phyloP scores from a whole-genome alignment of 2,888 invertebrate genomes.

The Agrilus cyanescens region DNA sequence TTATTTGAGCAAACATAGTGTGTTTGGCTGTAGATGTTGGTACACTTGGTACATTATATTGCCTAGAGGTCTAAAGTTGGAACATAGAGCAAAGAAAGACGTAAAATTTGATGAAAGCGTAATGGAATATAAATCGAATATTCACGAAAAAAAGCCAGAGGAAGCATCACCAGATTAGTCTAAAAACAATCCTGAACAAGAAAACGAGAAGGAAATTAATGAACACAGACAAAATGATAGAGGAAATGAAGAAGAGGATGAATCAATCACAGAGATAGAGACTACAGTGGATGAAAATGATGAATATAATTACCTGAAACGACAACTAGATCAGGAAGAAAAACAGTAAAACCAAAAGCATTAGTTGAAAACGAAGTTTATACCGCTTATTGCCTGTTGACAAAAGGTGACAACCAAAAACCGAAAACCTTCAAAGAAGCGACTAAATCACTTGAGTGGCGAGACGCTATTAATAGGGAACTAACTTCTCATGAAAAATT shows the following conservation, averaged over 20 bases:
- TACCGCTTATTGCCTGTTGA: slow-evolving; percentile 2
- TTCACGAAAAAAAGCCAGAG: no score
- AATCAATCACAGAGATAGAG: no score
- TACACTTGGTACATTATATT: neutral
- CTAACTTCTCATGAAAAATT: slow-evolving; percentile 2
- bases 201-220: no score
- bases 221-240: no score
- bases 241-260: neutral
- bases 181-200: no score
- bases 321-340: slow-evolving; percentile 1
- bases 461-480: slow-evolving; percentile 5
- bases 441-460: slow-evolving; percentile 4
- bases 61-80: neutral
- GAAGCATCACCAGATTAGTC: no score
- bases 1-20: slow-evolving; percentile 1
- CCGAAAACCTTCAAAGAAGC: slow-evolving; percentile 2
- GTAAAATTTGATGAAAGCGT: slow-evolving; percentile 3
- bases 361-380: slow-evolving; percentile 5
- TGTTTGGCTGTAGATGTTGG: neutral
- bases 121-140: slow-evolving; percentile 1
- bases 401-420: slow-evolving; percentile 2
- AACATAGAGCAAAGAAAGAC: neutral
- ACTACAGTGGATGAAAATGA: no score
- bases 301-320: neutral
- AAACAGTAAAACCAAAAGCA: slow-evolving; percentile 2